Evolutionary conservation across 2,888 invertebrate genomes (phyloP), one percentile per base, ranked within the genome.

Genomic region (Caenorhabditis angaria): DNA sequence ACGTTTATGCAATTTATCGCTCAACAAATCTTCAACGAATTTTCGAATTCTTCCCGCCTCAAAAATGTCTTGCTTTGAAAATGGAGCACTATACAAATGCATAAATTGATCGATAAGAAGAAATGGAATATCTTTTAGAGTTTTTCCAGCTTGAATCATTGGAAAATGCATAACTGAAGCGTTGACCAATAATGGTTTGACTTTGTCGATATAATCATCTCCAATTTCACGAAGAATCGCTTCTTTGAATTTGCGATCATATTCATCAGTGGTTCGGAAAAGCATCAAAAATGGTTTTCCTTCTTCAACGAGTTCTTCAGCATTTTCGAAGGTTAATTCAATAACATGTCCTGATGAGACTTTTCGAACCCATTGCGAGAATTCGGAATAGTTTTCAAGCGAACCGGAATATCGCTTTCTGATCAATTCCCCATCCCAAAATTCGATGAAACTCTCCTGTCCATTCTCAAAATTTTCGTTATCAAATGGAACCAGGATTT

Each of bases 271-370:
- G 12, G 60, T 32, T 8, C 66, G 55, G 47, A 71, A 53, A 12
- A 71, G 25, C 29, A 71, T 24, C 6, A 71, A 53, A 48, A 71
- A 47, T 20, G 71, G 71, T 25, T 48, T 71, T 5, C 53, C 54
- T n/a, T 64, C 48, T 50, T 71, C 71, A n/a, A 54, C 67, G 12
- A 67, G 18, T 27, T 64, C 66, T 22, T 71, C 71, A 28, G 61
- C 67, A 48, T 67, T 71, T n/a, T 51, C 60, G 28, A 64, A 71
- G 8, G 59, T 66, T 57, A 71, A 35, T 48, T 67, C 71, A 47
- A 64, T 10, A 0, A 71, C 67, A 56, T 67, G 59, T 48, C 59
- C 61, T 0, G 22, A n/a, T 1, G 64, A 60, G 20, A 53, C 56
- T 22, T 27, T 24, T 20, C 28, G n/a, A 8, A 71, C 28, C 71